Conservation (phyloP, 2,113 vertebrate genomes). For the Pteropus alecto region DNA sequence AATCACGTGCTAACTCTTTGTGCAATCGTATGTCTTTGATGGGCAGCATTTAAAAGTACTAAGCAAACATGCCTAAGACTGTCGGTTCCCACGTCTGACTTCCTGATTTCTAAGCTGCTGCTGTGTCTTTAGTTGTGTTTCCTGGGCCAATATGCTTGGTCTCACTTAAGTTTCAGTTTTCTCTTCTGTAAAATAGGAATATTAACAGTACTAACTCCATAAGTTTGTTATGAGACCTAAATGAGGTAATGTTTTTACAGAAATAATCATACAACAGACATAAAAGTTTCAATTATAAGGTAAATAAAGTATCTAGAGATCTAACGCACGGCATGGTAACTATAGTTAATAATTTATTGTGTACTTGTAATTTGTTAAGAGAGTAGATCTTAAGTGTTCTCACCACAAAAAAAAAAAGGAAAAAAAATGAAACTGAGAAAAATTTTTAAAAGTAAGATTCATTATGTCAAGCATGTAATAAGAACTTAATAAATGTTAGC, state of each 20-base stretch:
- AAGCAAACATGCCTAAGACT: neutral
- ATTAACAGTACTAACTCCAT: neutral
- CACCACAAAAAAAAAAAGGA: neutral
- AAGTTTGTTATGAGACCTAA: neutral
- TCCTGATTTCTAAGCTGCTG: neutral
- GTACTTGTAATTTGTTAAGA: neutral
- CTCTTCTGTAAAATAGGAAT: neutral
- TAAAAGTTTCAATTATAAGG: neutral
- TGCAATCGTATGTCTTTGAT: neutral
- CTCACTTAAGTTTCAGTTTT: slow-evolving; percentile 27
- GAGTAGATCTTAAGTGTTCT: neutral
- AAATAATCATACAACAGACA: neutral
- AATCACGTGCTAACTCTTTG: neutral
- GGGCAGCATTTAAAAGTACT: neutral
- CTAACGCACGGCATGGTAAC: neutral
- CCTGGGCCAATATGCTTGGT: neutral
- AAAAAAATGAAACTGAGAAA: neutral
- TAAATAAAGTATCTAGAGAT: neutral
- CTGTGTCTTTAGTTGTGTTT: neutral
- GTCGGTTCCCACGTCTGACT: neutral
- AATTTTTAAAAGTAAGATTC: neutral
- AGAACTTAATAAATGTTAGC: neutral
- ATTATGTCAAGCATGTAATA: neutral
- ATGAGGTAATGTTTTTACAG: neutral
- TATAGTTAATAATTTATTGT: neutral